Base-by-base conservation (phyloP, 1,140 invertebrate genomes). In the Bombus huntii region DNA sequence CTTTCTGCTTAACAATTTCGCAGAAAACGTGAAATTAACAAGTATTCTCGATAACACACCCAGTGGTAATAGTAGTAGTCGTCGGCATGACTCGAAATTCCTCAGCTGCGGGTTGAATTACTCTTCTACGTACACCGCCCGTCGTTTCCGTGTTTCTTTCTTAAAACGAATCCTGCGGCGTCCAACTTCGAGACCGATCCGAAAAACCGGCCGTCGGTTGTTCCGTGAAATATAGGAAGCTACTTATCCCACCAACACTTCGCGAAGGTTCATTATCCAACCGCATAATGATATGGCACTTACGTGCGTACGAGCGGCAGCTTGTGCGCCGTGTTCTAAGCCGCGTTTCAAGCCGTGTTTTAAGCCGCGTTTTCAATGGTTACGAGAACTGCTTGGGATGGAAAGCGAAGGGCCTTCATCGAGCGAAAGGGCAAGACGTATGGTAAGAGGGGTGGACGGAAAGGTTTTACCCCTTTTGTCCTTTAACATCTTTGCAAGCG, bases 271-370 rank as follows among this genome's bases (percentile, higher is more conserved):
- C 82, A 90, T 90, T 90, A 90, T 90, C 83, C 89, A 25, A 72
- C 37, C 73, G 86, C 83, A 90, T 90, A 90, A 90, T 88, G 89
- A 90, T 90, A 90, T 57, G 89, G 89, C 86, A 90, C 89, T 90
- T 90, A 88, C 34, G 74, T 71, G 80, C 72, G 85, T 74, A 75
- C 76, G 76, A 59, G 79, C 88, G 74, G 89, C 85, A 90, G 88
- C 82, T 90, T 90, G 89, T 72, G 87, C 76, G 77, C 34, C 74
- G 57, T 59, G 66, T 82, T 59, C 73, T 59, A 62, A 62, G 77
- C 59, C n/a, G 42, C 81, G 75, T 85, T 85, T 87, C 47, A 53
- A 53, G 18, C 47, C 47, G 15, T 6, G 47, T 47, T 59, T 73
- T 59, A 62, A 62, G 77, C 59, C n/a, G 42, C 81, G 75, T 85